A percentile compares a stretch with the other conserved stretches of the same genome.
Conservation (phyloP, 2,113 vertebrate species). For the Varanus salvator region DNA sequence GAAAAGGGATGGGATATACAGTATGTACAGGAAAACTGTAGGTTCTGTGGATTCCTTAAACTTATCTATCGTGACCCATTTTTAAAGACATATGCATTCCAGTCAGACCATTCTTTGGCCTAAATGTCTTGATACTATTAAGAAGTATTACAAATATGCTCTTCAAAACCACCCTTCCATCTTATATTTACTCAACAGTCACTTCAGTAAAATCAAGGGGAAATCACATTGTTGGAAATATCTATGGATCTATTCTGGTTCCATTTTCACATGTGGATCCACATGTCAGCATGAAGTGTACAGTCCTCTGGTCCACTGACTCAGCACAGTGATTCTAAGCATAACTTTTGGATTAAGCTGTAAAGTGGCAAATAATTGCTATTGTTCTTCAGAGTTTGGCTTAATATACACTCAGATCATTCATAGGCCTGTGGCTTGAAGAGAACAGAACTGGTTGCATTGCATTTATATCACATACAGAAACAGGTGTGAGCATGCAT, state of each 20-base stretch:
- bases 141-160: not conserved
- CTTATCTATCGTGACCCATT: constrained; percentile 9
- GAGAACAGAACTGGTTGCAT: not conserved
- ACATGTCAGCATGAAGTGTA: not conserved
- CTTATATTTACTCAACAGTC: not conserved
- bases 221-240: not conserved
- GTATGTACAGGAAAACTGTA: not conserved
- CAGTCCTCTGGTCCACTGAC: not conserved
- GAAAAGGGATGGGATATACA: not conserved
- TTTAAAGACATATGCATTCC: not conserved
- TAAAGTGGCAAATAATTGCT: too few species aligned
- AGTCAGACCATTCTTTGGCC: not conserved
- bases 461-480: not conserved
- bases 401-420: not conserved
- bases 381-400: too few species aligned
- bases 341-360: too few species aligned
- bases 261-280: too few species aligned
- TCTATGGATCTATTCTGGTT: not conserved
- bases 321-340: too few species aligned
- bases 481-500: not conserved
- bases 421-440: not conserved
- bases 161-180: not conserved
- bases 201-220: constrained; percentile 16
- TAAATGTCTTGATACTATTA: not conserved
- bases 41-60: not conserved